Evolutionary conservation across 2,113 vertebrate species (phyloP), one percentile per base, ranked within the genome.

Genomic region (Eretmochelys imbricata): DNA sequence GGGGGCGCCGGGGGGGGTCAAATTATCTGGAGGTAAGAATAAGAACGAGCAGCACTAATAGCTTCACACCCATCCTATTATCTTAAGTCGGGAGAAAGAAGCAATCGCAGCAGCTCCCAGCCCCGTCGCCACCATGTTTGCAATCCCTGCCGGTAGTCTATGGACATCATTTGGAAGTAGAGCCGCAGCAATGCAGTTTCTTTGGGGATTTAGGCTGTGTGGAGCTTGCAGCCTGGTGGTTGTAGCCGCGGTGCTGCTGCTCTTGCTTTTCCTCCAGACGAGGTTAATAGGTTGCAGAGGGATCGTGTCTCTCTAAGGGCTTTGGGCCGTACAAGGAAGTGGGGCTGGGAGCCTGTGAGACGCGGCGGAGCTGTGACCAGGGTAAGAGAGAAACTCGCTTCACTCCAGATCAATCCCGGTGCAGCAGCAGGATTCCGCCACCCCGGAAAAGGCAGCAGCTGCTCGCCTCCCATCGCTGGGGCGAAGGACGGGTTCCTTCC

Each of bases 301-400:
- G 55, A 46, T 25, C 80, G 12, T 59, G 62, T 82, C 29, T 42
- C 59, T 27, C 24, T 69, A 49, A 54, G 57, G 76, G 59, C 48
- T 79, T 69, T 24, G 72, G n/a, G 82, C 72, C 82, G 20, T 31
- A n/a, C 76, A 25, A 69, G 78, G 89, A 91, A 90, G 87, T n/a
- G 51, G 48, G 49, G 65, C 62, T 53, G 29, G 80, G 85, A 94
- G 84, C 42, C 78, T 81, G 42, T 31, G 78, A 86, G 69, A 93
- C 86, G 79, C 93, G 83, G 84, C 62, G 90, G 89, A 96, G 78
- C 57, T 89, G 90, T 24, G 79, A 51, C 82, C 87, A 93, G 96
- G 96, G 97, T 96, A 97, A 97, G 96, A 94, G 54, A 93, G 86
- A 89, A 27, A 76, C 42, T 38, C 53, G 79, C 75, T 92, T 48